Base-by-base conservation (phyloP, 1,140 invertebrate species). In the Bombus haemorrhoidalis region DNA sequence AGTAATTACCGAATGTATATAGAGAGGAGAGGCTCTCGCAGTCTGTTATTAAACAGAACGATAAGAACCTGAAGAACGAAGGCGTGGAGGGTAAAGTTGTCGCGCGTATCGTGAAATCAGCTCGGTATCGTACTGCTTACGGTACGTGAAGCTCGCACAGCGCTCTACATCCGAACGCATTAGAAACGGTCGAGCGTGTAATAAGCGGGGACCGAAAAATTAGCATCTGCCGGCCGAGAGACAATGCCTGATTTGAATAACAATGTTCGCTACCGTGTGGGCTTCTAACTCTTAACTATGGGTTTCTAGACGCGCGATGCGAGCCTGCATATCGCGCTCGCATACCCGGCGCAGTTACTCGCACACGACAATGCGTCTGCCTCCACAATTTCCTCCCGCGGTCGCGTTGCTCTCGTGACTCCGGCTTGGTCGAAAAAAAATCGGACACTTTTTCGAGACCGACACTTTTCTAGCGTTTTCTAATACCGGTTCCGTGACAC, bases 161-260 rank as follows among this genome's bases (percentile, higher is more conserved):
- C 91, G 94, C 92, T 94, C 94, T 92, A 94, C 89, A 94, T 94
- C 91, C 90, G 90, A 91, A 91, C 92, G 91, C 92, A 92, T 93
- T 93, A 91, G 91, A 93, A 93, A 93, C 93, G 93, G 91, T 89
- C 89, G 87, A 89, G 92, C 91, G 91, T 92, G 93, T 94, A 94
- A 94, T 94, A 93, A 94, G 90, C 91, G 81, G 86, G 81, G 91
- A 91, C 91, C 91, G 83, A 94, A 94, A 94, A 94, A 94, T 94
- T 93, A 93, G 91, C 93, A 94, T 94, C 93, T 91, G 91, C 92
- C 90, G 75, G 77, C 57, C 88, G 78, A 77, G 91, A 94, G 93
- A 94, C 94, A 94, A 94, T 94, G 91, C 87, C 91, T 94, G 91
- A 94, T 94, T 94, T 94, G 93, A 94, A 94, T 94, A 94, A 94